Base-by-base conservation (phyloP, 2,113 vertebrate genomes). In the Oxygymnocypris stewartii region DNA sequence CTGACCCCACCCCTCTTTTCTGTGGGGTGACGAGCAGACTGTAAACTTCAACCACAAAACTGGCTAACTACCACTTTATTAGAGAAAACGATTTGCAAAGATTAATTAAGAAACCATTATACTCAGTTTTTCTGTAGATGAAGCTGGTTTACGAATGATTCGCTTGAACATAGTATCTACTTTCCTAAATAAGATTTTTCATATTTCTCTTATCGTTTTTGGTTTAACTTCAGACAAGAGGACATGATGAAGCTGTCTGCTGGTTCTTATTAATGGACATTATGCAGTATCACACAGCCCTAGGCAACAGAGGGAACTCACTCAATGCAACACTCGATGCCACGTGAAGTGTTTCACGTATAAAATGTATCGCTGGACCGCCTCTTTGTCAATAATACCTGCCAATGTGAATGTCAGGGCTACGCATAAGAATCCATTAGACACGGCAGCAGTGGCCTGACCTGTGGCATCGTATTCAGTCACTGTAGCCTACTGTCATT, bases 341-440 rank as follows among this genome's bases (percentile, higher is more conserved):
- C 28, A 42, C 73, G 59, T 80, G 73, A 89, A 88, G 80, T 76
- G 80, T 86, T 75, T 74, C 86, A 87, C 79, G 11, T 83, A 76
- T 87, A 85, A 87, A 84, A 89, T 87, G n/a, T 87, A 87, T 79
- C 25, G 88, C 88, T 77, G 79, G 44, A 76, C 35, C 31, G 23
- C 84, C 76, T 86, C 75, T 87, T 87, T 88, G 86, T 89, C 88
- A 84, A 89, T 87, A 87, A 49, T 20, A 86, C 75, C 80, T 86
- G 86, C 59, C 88, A 81, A 88, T 89, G 83, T 71, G 73, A 78
- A 87, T 80, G 88, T 87, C 88, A 89, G 44, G 80, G 44, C 84
- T n/a, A 85, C 25, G 18, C 47, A 71, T 71, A 73, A 76, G 75
- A 81, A 87, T 83, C 65, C 84, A 63, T 80, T 59, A 71, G 75